A percentile compares a stretch with the other conserved stretches of the same genome.
Conservation (phyloP, 2,888 invertebrate genomes). For the Torymus texanus region DNA sequence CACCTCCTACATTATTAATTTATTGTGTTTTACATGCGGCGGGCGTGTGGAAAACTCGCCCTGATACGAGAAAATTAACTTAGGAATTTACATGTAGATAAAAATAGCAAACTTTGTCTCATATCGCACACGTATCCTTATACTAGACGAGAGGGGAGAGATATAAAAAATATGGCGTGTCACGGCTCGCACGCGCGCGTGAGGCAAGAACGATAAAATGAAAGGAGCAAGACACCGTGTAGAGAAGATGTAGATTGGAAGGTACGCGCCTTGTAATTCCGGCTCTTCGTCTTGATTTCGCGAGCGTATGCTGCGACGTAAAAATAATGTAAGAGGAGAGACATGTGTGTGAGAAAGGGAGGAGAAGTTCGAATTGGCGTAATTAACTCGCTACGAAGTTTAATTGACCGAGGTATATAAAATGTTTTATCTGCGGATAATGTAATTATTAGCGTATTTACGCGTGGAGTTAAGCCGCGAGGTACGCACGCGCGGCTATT, state of each 20-base stretch:
- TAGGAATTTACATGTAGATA: slow-evolving; percentile 18
- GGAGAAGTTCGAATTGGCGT: no score
- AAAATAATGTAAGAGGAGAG: no score
- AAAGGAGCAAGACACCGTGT: not conserved
- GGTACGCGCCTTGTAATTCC: slow-evolving; percentile 2
- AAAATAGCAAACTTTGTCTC: slow-evolving; percentile 27
- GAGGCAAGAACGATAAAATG: slow-evolving; percentile 21
- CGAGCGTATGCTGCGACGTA: no score
- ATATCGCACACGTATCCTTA: not conserved
- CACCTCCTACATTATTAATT: no score
- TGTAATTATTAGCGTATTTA: no score
- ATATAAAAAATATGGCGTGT: slow-evolving; percentile 28
- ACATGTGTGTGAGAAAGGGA: no score
- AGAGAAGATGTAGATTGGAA: slow-evolving; percentile 13
- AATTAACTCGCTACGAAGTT: no score
- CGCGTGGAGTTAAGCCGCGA: no score
- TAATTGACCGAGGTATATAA: no score
- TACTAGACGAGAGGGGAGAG: slow-evolving; percentile 2
- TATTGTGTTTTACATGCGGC: not conserved
- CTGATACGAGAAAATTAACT: slow-evolving; percentile 4
- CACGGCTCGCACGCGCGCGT: not conserved
- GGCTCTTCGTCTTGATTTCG: slow-evolving; percentile 32
- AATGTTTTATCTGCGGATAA: no score
- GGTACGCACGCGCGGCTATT: no score
- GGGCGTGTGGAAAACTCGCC: not conserved